Base-by-base conservation (phyloP, 2,888 invertebrate species). In the Creontiades dilutus region DNA sequence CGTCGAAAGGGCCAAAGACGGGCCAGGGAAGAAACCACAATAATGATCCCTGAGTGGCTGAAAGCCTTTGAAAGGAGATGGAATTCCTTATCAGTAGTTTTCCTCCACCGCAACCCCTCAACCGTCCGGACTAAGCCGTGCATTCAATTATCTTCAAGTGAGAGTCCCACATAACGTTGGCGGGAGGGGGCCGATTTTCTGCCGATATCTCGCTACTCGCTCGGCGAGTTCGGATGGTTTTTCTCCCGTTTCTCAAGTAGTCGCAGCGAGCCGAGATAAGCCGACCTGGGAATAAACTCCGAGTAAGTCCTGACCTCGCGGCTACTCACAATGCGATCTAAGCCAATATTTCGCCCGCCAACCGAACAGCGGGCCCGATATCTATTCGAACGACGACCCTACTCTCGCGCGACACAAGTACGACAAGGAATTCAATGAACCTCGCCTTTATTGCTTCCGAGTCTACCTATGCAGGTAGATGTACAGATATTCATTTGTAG, bases 101-200 rank as follows among this genome's bases (percentile, higher is more conserved):
- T 19, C n/a, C 61, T n/a, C 61, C 19, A 52, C 11, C 52, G 11
- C 52, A 16, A 19, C 61, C 19, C 16, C 19, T 19, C 61, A 16
- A 11, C 13, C 52, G 11, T 9, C 61, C 61, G n/a, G 9, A 61
- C n/a, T 61, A 61, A 61, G n/a, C n/a, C 19, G n/a, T 19, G 19
- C 61, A 14, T 61, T 61, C 61, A 61, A 61, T 61, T 61, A 61
- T 61, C 61, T 61, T 61, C 16, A 16, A 61, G 61, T 61, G 61
- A 61, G 61, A 61, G 61, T 14, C 9, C n/a, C 61, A 61, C n/a
- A n/a, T 61, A 61, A 12, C 37, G 37, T 37, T 37, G 37, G 37
- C 7, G 37, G 37, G 37, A 37, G 37, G 37, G 37, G 37, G 37
- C 37, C 7, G 37, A 37, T 37, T 37, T 37, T 37, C 37, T 37